Base-by-base conservation (phyloP, 2,888 invertebrate species). In the Drosophila atroscutellata region DNA sequence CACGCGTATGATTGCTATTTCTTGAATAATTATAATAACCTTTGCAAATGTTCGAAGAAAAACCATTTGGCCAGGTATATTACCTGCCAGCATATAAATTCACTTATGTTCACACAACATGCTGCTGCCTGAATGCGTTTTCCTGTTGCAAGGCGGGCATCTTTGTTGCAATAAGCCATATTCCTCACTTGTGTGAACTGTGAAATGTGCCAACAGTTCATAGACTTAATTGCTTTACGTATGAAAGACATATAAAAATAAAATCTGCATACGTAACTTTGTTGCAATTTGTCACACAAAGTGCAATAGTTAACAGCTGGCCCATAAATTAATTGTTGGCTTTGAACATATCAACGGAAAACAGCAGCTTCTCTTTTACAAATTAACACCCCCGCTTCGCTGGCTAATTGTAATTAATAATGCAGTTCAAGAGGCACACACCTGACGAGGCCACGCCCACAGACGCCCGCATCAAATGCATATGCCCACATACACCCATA, bases 401-500 rank as follows among this genome's bases (percentile, higher is more conserved):
- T 59, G 63, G 63, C 83, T 87, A 86, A 87, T 85, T 85, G 87
- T 73, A 83, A 86, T 86, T 83, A 87, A 86, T 86, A 87, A 81
- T 83, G 72, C 78, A 78, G 39, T 70, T 56, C 9, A 56, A 30
- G 49, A 70, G 39, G 49, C 69, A 51, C 63, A 60, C 75, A 86
- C 86, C 86, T 80, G 81, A 72, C 62, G 37, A 20, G 24, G 72
- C 54, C 74, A 77, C 80, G 70, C 86, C 86, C 77, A 36, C 42
- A 45, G 26, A 47, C 13, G 18, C 56, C 13, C n/a, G n/a, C 55
- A 37, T 36, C n/a, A n/a, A 18, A 45, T 13, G 13, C 51, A 28
- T 11, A 55, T 51, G 42, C 36, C 47, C 7, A 52, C 28, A 24
- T 42, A 37, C 51, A 37, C 52, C 49, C 47, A 15, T 32, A 28